Base-by-base conservation (phyloP, 1,140 invertebrate genomes). In the Drosophila baimaii region DNA sequence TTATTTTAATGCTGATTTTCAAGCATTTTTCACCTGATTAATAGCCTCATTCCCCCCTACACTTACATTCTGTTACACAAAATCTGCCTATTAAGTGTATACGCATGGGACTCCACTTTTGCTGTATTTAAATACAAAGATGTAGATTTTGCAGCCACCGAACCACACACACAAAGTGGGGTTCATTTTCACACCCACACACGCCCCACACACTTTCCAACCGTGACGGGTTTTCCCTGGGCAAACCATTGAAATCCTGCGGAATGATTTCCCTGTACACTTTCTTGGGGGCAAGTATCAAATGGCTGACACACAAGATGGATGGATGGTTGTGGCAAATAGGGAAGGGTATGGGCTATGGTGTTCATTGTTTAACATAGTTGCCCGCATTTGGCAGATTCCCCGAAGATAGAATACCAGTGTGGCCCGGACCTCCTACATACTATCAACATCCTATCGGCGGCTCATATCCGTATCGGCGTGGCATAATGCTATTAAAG, bases 211-310 rank as follows among this genome's bases (percentile, higher is more conserved):
- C 15, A 10, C 27, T 1, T 10, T 51, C 10, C 6, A n/a, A n/a
- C 19, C 5, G 19, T 54, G 19, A 54, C 19, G 31, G 51, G 19
- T 54, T 54, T 35, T 54, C 51, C 51, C 51, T 52, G 17, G 49
- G 17, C 29, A 33, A 49, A 33, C 29, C 51, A 35, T 21, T 35
- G 51, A 35, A 54, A 12, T 54, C 13, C 31, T 35, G 31, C 35
- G 51, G 51, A 35, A 54, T 54, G 51, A 54, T 54, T 54, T 54
- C 51, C 51, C 51, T 35, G 31, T 35, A n/a, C 51, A 23, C 51
- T n/a, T 54, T 19, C 13, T 23, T 8, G 31, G 51, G 31, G 51
- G 8, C 51, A 54, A 54, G 51, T 35, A 54, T 54, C 51, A 35
- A 54, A 35, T 35, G 51, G 13, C 51, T 54, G 31, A 35, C 31